Evolutionary conservation across 1,140 invertebrate species (phyloP), one percentile per base, ranked within the genome.

Genomic region (Vanessa tameamea): DNA sequence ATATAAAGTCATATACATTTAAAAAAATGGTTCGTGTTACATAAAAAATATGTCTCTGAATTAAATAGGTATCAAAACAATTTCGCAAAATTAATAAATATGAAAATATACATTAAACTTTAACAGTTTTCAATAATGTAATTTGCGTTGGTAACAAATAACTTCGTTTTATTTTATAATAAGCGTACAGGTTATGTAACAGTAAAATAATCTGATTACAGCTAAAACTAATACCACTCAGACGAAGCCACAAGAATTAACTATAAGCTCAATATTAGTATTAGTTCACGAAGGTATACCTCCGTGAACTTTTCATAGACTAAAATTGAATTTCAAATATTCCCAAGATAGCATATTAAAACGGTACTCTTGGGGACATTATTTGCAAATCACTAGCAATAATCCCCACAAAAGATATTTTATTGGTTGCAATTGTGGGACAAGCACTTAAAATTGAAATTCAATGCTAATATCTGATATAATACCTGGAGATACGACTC

Each of bases 401-500:
- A 67, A 77, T 68, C 69, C 37, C 11, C 73, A 82, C 78, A 82
- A 82, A 81, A 77, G 81, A 80, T 20, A 68, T 65, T 79, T 81
- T 81, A 79, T 78, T 81, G 75, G 72, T 64, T 67, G 65, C 81
- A 69, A 78, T 78, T 82, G 78, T 68, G 72, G 65, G 43, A 69
- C 66, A 47, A 63, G 50, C 68, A 70, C 68, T 71, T 75, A 71
- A 82, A 78, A 81, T 81, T 81, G 78, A 72, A 81, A 81, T 82
- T 81, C 81, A 79, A 82, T 82, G 79, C 75, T 79, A 78, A 81
- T 79, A 73, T 69, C 51, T 70, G 69, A 78, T 73, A 81, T 80
- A 79, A 77, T 78, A 69, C 72, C 13, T 66, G 31, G 69, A 71
- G 72, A 76, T 75, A 77, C 73, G 57, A 65, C 69, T 72, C 47